These are phyloP conservation scores for Xiphydria camelus DNA, from an alignment of 2,888 invertebrate genomes.

Conservation along the genomic window DNA sequence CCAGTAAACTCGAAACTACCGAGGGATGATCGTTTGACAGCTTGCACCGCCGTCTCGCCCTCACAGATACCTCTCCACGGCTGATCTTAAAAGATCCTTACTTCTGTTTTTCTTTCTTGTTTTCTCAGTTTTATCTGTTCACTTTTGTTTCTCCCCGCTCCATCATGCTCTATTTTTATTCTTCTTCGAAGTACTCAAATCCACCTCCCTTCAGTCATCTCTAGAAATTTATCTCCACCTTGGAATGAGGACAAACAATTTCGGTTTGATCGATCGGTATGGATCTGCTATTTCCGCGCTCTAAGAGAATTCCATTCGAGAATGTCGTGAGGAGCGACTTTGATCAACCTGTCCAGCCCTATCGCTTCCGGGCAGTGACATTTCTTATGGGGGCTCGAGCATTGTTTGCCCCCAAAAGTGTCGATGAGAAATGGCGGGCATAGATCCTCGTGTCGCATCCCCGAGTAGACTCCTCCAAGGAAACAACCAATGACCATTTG, in stretches of 20 bases:
- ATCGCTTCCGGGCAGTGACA: constrained; percentile 19
- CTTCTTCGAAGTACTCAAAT: too few species aligned
- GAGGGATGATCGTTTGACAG: constrained; percentile 34
- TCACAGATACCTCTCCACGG: background rate
- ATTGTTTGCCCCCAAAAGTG: constrained; percentile 43
- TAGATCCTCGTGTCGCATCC: constrained; percentile 49
- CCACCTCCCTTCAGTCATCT: too few species aligned
- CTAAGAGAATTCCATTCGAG: too few species aligned
- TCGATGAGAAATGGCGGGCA: constrained; percentile 51
- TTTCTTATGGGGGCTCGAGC: constrained; percentile 39
- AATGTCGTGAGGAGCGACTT: constrained; percentile 35
- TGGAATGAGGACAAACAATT: too few species aligned
- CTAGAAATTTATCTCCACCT: too few species aligned
- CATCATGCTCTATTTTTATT: too few species aligned
- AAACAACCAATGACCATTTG: constrained; percentile 43
- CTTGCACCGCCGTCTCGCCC: constrained; percentile 7
- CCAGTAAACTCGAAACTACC: constrained; percentile 41
- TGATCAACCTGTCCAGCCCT: constrained; percentile 39
- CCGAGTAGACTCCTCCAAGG: constrained; percentile 37
- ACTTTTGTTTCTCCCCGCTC: too few species aligned
- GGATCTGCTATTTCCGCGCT: background rate
- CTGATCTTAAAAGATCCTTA: too few species aligned
- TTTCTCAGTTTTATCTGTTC: too few species aligned
- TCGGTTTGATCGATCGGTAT: too few species aligned
- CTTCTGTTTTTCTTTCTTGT: too few species aligned